Base-by-base conservation (phyloP, 2,888 invertebrate genomes). In the Drosophila paranaensis region DNA sequence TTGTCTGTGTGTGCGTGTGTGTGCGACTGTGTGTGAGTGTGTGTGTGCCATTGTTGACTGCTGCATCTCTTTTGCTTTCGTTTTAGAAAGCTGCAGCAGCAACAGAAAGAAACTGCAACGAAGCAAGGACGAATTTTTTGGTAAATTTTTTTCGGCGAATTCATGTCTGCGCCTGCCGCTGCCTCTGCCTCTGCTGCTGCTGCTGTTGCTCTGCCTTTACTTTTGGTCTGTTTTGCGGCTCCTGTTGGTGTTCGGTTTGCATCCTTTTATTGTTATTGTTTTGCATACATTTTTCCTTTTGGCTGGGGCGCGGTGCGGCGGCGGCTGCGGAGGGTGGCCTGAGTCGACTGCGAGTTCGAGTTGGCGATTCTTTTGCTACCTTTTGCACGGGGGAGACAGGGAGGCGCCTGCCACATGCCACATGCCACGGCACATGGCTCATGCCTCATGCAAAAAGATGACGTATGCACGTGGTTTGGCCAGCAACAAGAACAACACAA, bases 61-160 rank as follows among this genome's bases (percentile, higher is more conserved):
- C 53, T 76, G 86, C 88, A 88, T 85, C 78, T 91, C 48, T 87
- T 89, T 90, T 88, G 89, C 84, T 90, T 82, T 85, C 90, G 89
- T 90, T 91, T 91, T 91, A 90, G 90, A 90, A 83, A 88, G 43
- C 56, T 51, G 60, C 56, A 53, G 60, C 76, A 72, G 60, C 50
- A 20, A 35, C 50, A 91, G 91, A 91, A 91, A 91, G 91, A 90
- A 91, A 91, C 91, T 91, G 90, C 89, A 90, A 91, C 91, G 88
- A 90, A 86, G 88, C 91, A 91, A 91, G 91, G 91, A 91, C 91
- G 91, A 91, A 91, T 91, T 90, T 91, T 91, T 91, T 90, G 89
- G 90, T 82, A 86, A 77, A 89, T 87, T 90, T 90, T 90, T 89
- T 82, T 77, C 13, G 11, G 48, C 6, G 30, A 51, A 40, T 43